These are phyloP conservation scores for Cotesia vestalis DNA, from an alignment of 1,140 invertebrate genomes.

Conservation along the genomic window DNA sequence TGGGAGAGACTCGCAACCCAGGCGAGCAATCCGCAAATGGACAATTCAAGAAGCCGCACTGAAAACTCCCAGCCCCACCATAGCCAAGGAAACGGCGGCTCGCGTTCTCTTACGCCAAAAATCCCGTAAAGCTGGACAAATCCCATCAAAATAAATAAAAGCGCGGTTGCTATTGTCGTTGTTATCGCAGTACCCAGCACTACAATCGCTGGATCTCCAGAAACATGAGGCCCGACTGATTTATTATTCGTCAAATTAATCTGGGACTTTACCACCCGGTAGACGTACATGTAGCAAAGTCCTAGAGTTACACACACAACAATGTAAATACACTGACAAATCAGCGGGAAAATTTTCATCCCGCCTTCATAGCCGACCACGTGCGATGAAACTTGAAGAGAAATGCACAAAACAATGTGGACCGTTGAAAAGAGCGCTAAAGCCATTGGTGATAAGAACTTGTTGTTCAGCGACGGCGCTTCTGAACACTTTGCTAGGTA, in stretches of 20 bases:
- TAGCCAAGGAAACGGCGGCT: slow-evolving; percentile 76
- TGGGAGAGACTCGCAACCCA: slow-evolving; percentile 80
- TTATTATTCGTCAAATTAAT: slow-evolving; percentile 56
- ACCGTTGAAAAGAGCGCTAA: slow-evolving; percentile 77
- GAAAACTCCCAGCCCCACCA: slow-evolving; percentile 91
- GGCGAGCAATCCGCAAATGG: slow-evolving; percentile 81
- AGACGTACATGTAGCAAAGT: slow-evolving; percentile 84
- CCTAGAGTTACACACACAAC: slow-evolving; percentile 81
- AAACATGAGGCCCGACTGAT: slow-evolving; percentile 54
- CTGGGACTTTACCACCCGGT: slow-evolving; percentile 65
- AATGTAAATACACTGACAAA: slow-evolving; percentile 85
- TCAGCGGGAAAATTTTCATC: slow-evolving; percentile 72
- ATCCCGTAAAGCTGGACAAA: slow-evolving; percentile 85
- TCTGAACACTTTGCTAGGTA: slow-evolving; percentile 80
- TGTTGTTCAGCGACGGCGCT: slow-evolving; percentile 63
- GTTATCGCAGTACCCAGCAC: slow-evolving; percentile 79
- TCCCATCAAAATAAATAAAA: slow-evolving; percentile 83
- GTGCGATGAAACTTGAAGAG: slow-evolving; percentile 77
- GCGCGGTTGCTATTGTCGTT: slow-evolving; percentile 83
- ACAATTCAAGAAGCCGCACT: slow-evolving; percentile 82
- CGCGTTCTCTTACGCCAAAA: slow-evolving; percentile 73
- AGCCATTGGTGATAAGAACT: slow-evolving; percentile 77
- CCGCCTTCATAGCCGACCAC: slow-evolving; percentile 64
- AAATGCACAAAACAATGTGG: slow-evolving; percentile 80
- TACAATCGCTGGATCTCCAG: slow-evolving; percentile 59